Percentiles rank a stretch among this genome's conserved stretches.
Evolutionary conservation across 2,797 vertebrate genomes (phyloP).

Genomic region (Danio choprae): DNA sequence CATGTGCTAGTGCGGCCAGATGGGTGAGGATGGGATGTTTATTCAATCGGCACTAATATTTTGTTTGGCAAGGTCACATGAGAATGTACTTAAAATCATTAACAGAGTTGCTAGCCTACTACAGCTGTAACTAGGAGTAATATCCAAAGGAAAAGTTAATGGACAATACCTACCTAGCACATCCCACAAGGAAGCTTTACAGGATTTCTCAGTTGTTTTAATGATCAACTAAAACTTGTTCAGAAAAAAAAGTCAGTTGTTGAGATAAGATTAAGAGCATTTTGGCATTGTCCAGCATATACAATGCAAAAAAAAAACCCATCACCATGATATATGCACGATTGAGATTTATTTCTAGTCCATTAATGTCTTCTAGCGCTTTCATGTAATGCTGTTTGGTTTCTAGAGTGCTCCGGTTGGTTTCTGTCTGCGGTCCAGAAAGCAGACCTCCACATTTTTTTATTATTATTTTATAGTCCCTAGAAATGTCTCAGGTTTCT

Average conservation of each 20-base stretch:
- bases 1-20: conserved; percentile 20
- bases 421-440: background rate
- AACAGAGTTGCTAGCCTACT: conserved; percentile 30
- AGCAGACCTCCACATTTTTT: background rate
- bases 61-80: conserved; percentile 40
- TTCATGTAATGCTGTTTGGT: background rate
- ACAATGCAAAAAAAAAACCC: background rate
- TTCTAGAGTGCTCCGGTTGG: background rate
- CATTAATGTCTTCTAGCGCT: background rate
- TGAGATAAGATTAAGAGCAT: background rate
- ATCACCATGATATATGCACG: background rate
- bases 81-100: conserved; percentile 35
- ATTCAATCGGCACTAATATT: conserved; percentile 38
- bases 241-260: background rate
- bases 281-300: background rate
- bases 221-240: background rate
- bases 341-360: background rate
- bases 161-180: background rate
- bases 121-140: conserved; percentile 38
- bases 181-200: background rate
- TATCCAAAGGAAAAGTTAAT: conserved; percentile 27
- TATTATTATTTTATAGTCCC: no score
- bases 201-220: background rate
- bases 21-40: conserved; percentile 25
- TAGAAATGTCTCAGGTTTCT: no score